Base-by-base conservation (phyloP, 1,140 invertebrate genomes). In the Lordiphosa mommai region DNA sequence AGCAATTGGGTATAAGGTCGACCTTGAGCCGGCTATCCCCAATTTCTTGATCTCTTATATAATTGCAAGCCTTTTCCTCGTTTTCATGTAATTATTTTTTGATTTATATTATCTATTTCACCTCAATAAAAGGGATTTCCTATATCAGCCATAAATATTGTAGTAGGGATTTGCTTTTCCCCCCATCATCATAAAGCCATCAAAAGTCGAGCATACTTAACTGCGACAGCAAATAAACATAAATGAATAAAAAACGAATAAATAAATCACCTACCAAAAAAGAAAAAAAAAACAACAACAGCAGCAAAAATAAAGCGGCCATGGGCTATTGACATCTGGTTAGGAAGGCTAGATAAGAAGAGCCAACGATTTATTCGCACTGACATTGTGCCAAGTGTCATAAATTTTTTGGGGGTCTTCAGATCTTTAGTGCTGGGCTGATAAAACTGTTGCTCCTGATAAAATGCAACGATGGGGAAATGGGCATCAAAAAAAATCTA, bases 281-380 rank as follows among this genome's bases (percentile, higher is more conserved):
- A 27, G 7, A 27, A 4, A n/a, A n/a, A n/a, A n/a, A n/a, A n/a
- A n/a, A n/a, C n/a, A n/a, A n/a, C n/a, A n/a, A n/a, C n/a, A n/a
- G 4, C 20, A 23, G 20, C 23, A 37, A 37, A 37, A 14, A 23
- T 27, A 43, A 43, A 43, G 40, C 40, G 40, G 40, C 40, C 40
- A 43, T 43, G 40, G 23, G 40, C 40, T 29, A 43, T 43, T 43
- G 40, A 43, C 40, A 43, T 43, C 40, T 43, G 40, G 20, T 29
- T 27, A 23, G 27, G 20, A 41, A 41, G 23, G 38, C 12, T 41
- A 43, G 40, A 43, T 43, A 43, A 43, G 20, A 40, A 43, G 40
- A 43, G 40, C 40, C 40, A 43, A 43, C 27, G 40, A 43, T 43
- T 43, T 43, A 43, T 10, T 34, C 23, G 23, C 23, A 6, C 51